Percentiles rank a stretch among this genome's conserved stretches.
Evolutionary conservation across 2,113 vertebrate species (phyloP).

Genomic region (Thryonomys swinderianus): DNA sequence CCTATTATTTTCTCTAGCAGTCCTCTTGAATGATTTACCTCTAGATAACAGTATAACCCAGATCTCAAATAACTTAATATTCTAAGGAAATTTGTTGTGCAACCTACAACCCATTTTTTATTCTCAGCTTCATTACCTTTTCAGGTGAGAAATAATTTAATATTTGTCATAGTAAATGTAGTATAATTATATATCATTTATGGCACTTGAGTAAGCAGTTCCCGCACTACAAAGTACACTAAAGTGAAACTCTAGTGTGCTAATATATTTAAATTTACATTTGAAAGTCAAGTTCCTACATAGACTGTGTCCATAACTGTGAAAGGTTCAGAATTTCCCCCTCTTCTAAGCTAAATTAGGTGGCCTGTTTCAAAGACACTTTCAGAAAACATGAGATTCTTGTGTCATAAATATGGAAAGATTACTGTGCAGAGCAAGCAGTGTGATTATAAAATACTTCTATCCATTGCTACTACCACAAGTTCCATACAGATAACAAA

Average conservation of each 20-base stretch:
- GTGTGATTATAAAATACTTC: not conserved
- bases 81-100: not conserved
- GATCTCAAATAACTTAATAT: conserved; percentile 7
- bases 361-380: not conserved
- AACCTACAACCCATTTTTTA: conserved; percentile 13
- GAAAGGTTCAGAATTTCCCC: not conserved
- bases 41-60: not conserved
- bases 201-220: not conserved
- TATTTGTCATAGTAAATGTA: not conserved
- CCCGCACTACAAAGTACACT: not conserved
- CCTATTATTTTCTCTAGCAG: not conserved
- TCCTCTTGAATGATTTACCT: not conserved
- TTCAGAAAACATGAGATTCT: not conserved
- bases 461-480: not conserved
- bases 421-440: not conserved
- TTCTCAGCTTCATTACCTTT: conserved; percentile 1
- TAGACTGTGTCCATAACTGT: not conserved
- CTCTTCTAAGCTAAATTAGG: not conserved
- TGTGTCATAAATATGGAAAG: not conserved
- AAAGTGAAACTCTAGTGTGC: not conserved
- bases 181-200: not conserved
- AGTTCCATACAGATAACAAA: not conserved
- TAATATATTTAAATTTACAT: not conserved
- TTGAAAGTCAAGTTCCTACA: not conserved
- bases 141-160: conserved; percentile 34